phyloP scores from a whole-genome alignment of 2,113 vertebrate species.

The Chauna torquata region DNA sequence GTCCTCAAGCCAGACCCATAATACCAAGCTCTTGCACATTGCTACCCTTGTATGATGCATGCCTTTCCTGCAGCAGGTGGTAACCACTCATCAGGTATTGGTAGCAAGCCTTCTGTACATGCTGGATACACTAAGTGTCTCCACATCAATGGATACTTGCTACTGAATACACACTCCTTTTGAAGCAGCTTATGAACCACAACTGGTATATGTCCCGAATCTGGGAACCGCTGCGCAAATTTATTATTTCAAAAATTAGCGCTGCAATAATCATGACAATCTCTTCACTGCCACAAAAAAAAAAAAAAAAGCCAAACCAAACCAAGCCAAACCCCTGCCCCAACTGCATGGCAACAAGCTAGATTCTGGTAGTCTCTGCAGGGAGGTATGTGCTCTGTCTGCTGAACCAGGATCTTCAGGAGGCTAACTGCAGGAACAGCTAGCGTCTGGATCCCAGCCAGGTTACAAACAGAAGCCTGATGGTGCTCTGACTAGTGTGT shows the following conservation, averaged over 20 bases:
- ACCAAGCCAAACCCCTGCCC: too few species aligned
- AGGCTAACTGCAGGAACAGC: background rate
- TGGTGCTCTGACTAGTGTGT: background rate
- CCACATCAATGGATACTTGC: background rate
- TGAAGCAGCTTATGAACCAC: background rate
- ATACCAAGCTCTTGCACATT: background rate
- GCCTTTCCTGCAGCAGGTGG: background rate
- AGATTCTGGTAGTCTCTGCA: background rate
- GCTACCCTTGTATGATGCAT: background rate
- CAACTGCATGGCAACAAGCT: fast-evolving
- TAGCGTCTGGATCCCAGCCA: background rate
- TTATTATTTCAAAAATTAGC: background rate
- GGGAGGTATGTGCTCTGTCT: fast-evolving
- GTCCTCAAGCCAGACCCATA: background rate
- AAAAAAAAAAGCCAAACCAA: too few species aligned
- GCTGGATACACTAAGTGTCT: background rate
- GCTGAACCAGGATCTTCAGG: background rate
- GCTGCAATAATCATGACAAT: background rate
- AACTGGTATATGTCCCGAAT: background rate
- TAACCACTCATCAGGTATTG: background rate
- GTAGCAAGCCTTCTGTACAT: background rate
- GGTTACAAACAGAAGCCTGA: background rate
- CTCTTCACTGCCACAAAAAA: background rate
- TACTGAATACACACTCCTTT: background rate
- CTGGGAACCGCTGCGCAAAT: background rate